Conservation (phyloP, 2,113 vertebrate genomes). For the Pluvianellus socialis region DNA sequence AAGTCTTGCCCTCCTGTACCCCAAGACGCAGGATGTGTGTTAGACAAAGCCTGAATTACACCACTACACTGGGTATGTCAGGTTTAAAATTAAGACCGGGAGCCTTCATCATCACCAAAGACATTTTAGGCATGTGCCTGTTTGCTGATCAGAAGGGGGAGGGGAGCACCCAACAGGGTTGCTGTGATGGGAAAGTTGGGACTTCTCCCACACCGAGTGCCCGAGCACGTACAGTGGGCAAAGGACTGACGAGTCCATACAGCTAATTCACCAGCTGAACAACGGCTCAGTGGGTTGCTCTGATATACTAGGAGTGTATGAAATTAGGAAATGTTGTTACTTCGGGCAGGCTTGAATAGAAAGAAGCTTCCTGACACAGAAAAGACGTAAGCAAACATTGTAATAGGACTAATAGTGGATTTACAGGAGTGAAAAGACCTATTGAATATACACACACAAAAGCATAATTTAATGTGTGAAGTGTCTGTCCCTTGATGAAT, state of each 20-base stretch:
- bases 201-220: background rate
- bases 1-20: background rate
- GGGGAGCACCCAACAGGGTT: background rate
- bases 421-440: slow-evolving; percentile 34
- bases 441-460: slow-evolving; percentile 22
- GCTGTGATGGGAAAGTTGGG: background rate
- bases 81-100: background rate
- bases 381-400: slow-evolving; percentile 9
- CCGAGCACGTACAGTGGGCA: background rate
- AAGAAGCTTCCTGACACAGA: slow-evolving; percentile 38
- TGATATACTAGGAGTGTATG: background rate
- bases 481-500: slow-evolving; percentile 31
- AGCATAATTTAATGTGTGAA: slow-evolving; percentile 33
- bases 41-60: background rate
- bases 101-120: background rate
- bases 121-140: background rate
- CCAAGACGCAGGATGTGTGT: background rate
- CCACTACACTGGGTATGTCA: background rate
- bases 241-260: background rate
- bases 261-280: slow-evolving; percentile 19
- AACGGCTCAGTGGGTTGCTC: slow-evolving; percentile 22
- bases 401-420: slow-evolving; percentile 25
- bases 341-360: slow-evolving; percentile 17
- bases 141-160: background rate
- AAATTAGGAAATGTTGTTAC: slow-evolving; percentile 43